Conservation (phyloP, 2,888 invertebrate genomes). For the Microctonus brassicae region DNA sequence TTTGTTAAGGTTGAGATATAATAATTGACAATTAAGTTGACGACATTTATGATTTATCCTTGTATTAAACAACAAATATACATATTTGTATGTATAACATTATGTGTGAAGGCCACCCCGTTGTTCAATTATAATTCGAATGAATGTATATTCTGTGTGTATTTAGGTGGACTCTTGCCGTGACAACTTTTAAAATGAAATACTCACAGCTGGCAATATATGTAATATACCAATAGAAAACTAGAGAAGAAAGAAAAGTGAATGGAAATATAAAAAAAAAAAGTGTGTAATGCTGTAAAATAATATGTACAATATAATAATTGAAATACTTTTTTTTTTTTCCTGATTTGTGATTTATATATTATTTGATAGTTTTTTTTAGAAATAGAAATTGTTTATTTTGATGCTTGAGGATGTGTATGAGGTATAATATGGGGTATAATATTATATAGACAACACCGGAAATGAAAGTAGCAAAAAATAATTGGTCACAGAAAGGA, state of each 20-base stretch:
- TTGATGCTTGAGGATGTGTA: no score
- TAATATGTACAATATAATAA: slow-evolving; percentile 37
- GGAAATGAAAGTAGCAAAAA: slow-evolving; percentile 24
- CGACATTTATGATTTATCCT: no score
- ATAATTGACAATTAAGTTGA: no score
- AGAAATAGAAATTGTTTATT: background rate
- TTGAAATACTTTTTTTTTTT: background rate
- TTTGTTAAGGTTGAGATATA: no score
- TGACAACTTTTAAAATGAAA: slow-evolving; percentile 26
- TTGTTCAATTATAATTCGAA: slow-evolving; percentile 57
- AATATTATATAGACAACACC: slow-evolving; percentile 8
- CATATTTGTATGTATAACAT: background rate
- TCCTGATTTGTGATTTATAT: slow-evolving; percentile 9
- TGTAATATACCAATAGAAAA: slow-evolving; percentile 8
- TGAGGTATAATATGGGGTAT: background rate
- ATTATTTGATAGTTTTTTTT: background rate
- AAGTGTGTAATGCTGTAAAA: slow-evolving; percentile 41
- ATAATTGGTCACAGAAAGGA: slow-evolving; percentile 22
- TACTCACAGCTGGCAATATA: slow-evolving; percentile 53
- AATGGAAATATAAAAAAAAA: no score
- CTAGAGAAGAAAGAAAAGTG: no score
- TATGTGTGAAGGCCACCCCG: slow-evolving; percentile 46
- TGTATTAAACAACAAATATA: background rate
- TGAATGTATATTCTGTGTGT: slow-evolving; percentile 52
- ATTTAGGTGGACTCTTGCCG: slow-evolving; percentile 53